Conservation (phyloP, 1,140 invertebrate genomes). For the Sipha flava region DNA sequence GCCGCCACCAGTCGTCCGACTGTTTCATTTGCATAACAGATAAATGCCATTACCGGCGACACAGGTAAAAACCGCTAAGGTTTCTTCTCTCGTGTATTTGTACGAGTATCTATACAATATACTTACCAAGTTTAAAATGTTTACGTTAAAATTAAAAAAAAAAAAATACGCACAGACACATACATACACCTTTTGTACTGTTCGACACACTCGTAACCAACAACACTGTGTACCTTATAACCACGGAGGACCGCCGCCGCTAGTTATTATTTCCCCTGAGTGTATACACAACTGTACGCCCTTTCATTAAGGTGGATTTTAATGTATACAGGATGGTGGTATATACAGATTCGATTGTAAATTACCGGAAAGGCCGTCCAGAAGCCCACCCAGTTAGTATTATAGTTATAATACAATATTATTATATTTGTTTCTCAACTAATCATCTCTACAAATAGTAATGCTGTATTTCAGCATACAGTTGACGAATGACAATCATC, state of each 20-base stretch:
- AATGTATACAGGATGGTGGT: neutral
- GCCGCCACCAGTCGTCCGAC: neutral
- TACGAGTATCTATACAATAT: neutral
- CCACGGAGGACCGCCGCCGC: neutral
- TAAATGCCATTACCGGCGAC: slow-evolving; percentile 22
- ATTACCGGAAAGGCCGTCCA: neutral
- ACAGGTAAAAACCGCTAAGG: slow-evolving; percentile 20
- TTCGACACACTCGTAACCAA: neutral
- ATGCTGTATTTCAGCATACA: too few relatives aligned
- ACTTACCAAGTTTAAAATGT: neutral
- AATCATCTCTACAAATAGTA: too few relatives aligned
- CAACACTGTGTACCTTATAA: neutral
- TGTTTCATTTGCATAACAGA: slow-evolving; percentile 28
- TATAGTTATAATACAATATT: neutral
- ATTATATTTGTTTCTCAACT: neutral
- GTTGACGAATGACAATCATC: too few relatives aligned
- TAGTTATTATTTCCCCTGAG: neutral
- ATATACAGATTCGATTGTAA: neutral
- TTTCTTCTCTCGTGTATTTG: neutral
- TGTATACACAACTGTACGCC: neutral
- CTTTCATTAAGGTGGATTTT: neutral
- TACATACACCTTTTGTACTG: neutral
- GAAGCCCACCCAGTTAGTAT: neutral
- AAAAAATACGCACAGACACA: neutral
- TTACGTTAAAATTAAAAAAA: neutral